Evolutionary conservation across 2,113 vertebrate genomes (phyloP).

Genomic region (Porphyrio hochstetteri): DNA sequence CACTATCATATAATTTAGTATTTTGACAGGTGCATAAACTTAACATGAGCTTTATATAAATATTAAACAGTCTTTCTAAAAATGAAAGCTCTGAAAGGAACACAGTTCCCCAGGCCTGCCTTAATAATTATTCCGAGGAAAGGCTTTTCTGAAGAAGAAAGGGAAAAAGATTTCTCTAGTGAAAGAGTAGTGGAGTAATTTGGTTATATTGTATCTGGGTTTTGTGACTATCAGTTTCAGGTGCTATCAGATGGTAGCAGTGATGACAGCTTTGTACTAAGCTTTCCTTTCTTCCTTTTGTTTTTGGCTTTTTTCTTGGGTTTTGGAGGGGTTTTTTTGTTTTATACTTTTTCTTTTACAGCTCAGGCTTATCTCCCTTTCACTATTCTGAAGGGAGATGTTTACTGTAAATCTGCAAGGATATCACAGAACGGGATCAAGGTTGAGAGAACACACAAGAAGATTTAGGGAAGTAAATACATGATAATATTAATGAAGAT

Average conservation of each 20-base stretch:
- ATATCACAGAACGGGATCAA: not conserved
- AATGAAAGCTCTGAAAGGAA: conserved; percentile 66
- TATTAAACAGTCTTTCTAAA: conserved; percentile 73
- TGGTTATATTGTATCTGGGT: not conserved
- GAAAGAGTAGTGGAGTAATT: not conserved
- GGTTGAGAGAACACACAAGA: not conserved
- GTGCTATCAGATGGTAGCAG: not conserved
- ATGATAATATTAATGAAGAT: conserved; percentile 14
- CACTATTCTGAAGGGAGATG: not conserved
- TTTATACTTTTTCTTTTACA: not conserved
- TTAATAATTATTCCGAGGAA: conserved; percentile 53
- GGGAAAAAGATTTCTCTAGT: conserved; percentile 10
- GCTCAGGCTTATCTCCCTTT: not conserved
- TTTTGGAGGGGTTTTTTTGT: not conserved
- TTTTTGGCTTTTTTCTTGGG: not conserved
- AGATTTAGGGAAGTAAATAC: conserved; percentile 13
- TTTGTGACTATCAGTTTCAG: not conserved
- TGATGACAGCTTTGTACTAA: not conserved
- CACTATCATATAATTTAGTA: conserved; percentile 70
- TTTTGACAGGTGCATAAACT: conserved; percentile 74
- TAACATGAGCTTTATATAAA: conserved; percentile 72
- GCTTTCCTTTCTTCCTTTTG: not conserved
- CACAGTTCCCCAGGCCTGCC: conserved; percentile 27
- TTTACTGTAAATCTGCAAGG: conserved; percentile 16
- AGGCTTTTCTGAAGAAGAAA: conserved; percentile 31